Evolutionary conservation across 2,797 vertebrate genomes (phyloP), one percentile per base, ranked within the genome.

Genomic region (Bucorvus abyssinicus): DNA sequence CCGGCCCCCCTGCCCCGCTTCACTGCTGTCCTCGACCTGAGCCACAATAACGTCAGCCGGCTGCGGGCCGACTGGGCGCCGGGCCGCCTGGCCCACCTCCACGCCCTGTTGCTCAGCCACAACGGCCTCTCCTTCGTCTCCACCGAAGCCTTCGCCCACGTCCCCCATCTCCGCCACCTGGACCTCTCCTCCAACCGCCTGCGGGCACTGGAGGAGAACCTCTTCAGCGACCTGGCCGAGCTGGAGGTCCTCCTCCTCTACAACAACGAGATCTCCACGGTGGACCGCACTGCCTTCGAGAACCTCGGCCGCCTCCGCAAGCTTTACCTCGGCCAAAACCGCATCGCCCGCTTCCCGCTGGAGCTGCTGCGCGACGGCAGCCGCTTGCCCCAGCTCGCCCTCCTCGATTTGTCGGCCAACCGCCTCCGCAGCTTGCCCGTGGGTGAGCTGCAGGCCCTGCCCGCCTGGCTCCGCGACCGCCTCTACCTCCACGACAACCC

Each of bases 401-500:
- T 99, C 75, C 97, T 99, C 96, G 99, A 99, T 90, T 97, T 99
- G 61, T 99, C 99, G 27, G 98, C 98, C 89, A 99, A 99, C 97
- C 98, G 96, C 69, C 98, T 99, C n/a, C 99, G 99, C 92, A 61
- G 38, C 19, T 86, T 99, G 80, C 98, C 98, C 0, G 83, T 98
- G 10, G 94, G 97, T 1, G 99, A 99, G 84, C 98, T 99, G 74
- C 98, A 98, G 93, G 95, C 80, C 7, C 97, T 99, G 93, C 99
- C 99, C 0, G 99, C 99, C 14, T 99, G 98, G 98, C 96, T 99
- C 82, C 99, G 98, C 85, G 99, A 99, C 6, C 99, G 99, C 60
- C 98, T 99, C 77, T 99, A 99, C 96, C 98, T 99, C 44, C 99
- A 99, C 95, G 98, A 97, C 96, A 99, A 99, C 97, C 98, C 99